Base-by-base conservation (phyloP, 2,888 invertebrate species). In the Drosophila emarginata region DNA sequence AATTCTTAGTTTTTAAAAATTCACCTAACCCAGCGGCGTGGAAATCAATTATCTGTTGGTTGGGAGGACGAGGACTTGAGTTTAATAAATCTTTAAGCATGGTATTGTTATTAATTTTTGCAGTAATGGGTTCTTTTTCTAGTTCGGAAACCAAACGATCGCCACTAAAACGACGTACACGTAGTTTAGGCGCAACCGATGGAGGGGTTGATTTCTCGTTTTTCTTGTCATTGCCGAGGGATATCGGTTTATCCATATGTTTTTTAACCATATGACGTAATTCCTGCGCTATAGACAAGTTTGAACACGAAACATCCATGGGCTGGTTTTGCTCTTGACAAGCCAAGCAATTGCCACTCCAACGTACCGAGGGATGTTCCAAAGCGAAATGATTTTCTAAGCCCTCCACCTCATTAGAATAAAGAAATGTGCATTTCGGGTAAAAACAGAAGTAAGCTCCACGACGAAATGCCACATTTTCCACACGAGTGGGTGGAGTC, bases 321-420 rank as follows among this genome's bases (percentile, higher is more conserved):
- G 6, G 4, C 14, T n/a, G 58, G n/a, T 28, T 14, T n/a, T 36
- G 18, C 11, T 45, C 18, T 26, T 1, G 78, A 74, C 94, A 94
- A 11, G 92, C 76, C 58, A 80, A 90, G 79, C 94, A 94, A 77
- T 92, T 93, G 0, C 94, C 94, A 69, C 93, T 93, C 94, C 94
- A 94, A 21, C 84, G 88, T 28, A 93, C 92, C n/a, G 67, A 57
- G 0, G 81, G 76, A 78, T 92, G 92, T 0, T 90, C 88, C n/a
- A 64, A 52, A 2, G 78, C 61, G 56, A 90, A 88, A 71, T 92
- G 92, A 58, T 79, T 87, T 37, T 90, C 82, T 6, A 92, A 76
- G 0, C 90, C 89, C 37, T 89, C 78, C 2, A 89, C 72, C 36
- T 90, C 88, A 56, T 89, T 86, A 0, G 89, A 89, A 56, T 86